Evolutionary conservation across 2,797 vertebrate species (phyloP), one percentile per base, ranked within the genome.

Genomic region (Acanthopagrus latus): DNA sequence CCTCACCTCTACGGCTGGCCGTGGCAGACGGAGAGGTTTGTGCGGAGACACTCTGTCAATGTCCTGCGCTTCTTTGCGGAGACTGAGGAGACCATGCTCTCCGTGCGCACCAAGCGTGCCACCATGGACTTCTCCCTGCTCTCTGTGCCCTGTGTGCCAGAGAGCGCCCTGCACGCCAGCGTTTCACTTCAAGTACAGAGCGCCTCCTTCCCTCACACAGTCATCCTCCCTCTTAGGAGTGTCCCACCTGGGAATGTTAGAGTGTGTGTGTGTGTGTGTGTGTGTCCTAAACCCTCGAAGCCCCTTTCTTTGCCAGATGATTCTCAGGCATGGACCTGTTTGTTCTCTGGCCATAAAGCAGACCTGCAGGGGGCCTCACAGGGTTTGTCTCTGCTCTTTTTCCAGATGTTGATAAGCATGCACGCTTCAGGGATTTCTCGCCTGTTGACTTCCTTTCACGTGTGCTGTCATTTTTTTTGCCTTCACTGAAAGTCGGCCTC

Each of bases 111-210:
- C 94, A 96, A 97, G 79, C 95, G 95, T 75, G 94, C 94, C 93
- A 97, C 97, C 78, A 86, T 97, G 97, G 97, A 98, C 91, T 97
- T 99, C 90, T 97, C 97, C 78, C 92, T 97, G 85, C 96, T 99
- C 79, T 95, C 94, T 70, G 74, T 93, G 64, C 95, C 96, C 60
- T 74, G 94, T 89, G 90, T 95, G 86, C 92, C 91, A 84, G 96
- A 96, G 88, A 93, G 87, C 58, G 38, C 85, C 79, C 80, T 89
- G 87, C 95, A 91, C 83, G 88, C 89, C 63, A 73, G 82, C 83
- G 79, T 91, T 78, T 84, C 91, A 90, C 91, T 93, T 90, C 95
- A 95, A 84, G 95, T 94, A 93, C 94, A 90, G 80, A 82, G 83
- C 51, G 3, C 59, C 85, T 70, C 56, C 69, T 70, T 68, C 64